Base-by-base conservation (phyloP, 2,113 vertebrate genomes). In the Nansenia antarctica region DNA sequence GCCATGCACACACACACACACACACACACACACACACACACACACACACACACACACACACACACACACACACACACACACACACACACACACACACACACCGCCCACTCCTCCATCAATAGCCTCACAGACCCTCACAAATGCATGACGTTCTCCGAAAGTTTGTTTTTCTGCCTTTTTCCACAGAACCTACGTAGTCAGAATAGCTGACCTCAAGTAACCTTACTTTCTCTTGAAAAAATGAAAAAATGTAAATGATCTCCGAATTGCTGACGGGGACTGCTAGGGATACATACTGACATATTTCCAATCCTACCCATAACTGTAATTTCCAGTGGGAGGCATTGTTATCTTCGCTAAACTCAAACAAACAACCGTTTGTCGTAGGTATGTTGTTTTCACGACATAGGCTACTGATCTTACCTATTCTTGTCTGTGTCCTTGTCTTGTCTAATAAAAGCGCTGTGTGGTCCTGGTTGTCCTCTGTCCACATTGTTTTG, bases 401-500 rank as follows among this genome's bases (percentile, higher is more conserved):
- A n/a, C n/a, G n/a, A n/a, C n/a, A n/a, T n/a, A n/a, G n/a, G 3
- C 49, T 5, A 34, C 67, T 37, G 72, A 76, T 78, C 75, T 35
- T 24, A 1, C 52, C 82, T 81, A 76, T 70, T 49, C 66, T 11
- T 34, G 37, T 67, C 59, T 62, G 8, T 82, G 80, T 83, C 75
- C 63, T 70, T 70, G 84, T 82, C 84, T 76, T 62, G 70, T 85
- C 73, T 64, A 81, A 86, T 88, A 84, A 83, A 83, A 62, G 53
- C 74, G 73, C 66, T 29, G 32, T 22, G 69, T 34, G 4, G 58
- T 11, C 72, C 77, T 15, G 54, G 35, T 65, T 20, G 52, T 24
- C 20, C 70, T 70, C 79, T 72, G 79, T 80, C 87, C 66, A 24
- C 76, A 71, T 79, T 84, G 84, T 85, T 85, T 83, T 74, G 77